Evolutionary conservation across 2,888 invertebrate genomes (phyloP), one percentile per base, ranked within the genome.

Genomic region (Drepanosiphum platanoidis): DNA sequence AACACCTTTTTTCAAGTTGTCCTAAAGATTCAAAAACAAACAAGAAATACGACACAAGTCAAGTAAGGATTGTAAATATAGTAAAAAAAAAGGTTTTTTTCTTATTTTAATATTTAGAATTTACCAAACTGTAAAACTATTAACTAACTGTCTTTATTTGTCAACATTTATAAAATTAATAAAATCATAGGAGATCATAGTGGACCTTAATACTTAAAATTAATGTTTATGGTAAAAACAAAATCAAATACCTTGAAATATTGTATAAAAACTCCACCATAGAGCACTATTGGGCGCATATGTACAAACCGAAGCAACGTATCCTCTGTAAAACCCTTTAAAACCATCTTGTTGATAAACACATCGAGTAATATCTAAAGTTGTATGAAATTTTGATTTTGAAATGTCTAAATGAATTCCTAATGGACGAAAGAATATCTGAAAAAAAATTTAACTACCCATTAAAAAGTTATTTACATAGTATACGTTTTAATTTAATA

Each of bases 231-330:
- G 9, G 39, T 13, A 39, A 71, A 52, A 22, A 15, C 27, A 32
- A 18, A 22, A 34, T 36, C 15, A 68, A 82, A 88, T 90, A 97
- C 97, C 96, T 93, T 97, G 96, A 90, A 97, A 98, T 70, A 95
- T 91, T 87, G 97, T 96, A 90, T 98, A 98, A 88, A 97, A 94
- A 32, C 94, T 95, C 98, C 98, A 99, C 98, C 98, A 98, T 72
- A 98, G 92, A n/a, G 97, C 98, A 30, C 97, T 97, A 90, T 97
- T 98, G 22, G 98, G 98, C 72, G 97, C 97, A 90, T 97, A 98
- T 0, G 97, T 95, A 88, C 95, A 94, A 18, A 99, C 90, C 42
- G 98, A 98, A 0, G 98, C 97, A 39, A 94, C 92, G 89, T 98
- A 99, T 0, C 98, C 98, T 86, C 97, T 91, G 90, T 98, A 99